These are phyloP conservation scores for Phaedon cochleariae DNA, from an alignment of 2,888 invertebrate genomes.

Conservation along the genomic window DNA sequence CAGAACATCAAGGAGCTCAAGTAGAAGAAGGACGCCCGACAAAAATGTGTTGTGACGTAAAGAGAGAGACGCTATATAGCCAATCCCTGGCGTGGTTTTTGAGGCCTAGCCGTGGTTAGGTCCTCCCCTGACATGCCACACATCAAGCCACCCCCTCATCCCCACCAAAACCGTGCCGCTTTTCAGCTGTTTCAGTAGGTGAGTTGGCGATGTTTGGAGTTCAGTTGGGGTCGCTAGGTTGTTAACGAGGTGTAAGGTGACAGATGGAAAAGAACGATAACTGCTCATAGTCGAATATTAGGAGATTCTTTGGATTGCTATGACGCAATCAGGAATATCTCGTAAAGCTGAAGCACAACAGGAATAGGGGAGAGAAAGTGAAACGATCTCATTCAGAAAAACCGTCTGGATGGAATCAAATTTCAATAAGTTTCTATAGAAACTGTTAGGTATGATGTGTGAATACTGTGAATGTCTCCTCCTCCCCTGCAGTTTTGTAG, in stretches of 20 bases:
- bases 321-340: too few species aligned
- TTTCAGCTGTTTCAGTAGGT: conserved; percentile 48
- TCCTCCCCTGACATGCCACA: conserved; percentile 63
- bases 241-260: conserved; percentile 4
- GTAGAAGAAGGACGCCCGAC: conserved; percentile 36
- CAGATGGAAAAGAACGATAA: not conserved
- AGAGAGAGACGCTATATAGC: conserved; percentile 56
- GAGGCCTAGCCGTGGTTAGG: conserved; percentile 64
- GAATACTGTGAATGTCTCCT: too few species aligned
- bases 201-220: conserved; percentile 37
- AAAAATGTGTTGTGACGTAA: conserved; percentile 40
- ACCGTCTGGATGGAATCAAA: too few species aligned
- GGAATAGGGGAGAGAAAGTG: too few species aligned
- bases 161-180: conserved; percentile 40
- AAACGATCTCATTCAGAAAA: too few species aligned
- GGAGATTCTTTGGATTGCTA: too few species aligned
- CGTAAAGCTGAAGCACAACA: too few species aligned
- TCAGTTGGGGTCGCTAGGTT: conserved; percentile 25
- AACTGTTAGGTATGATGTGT: too few species aligned
- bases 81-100: conserved; percentile 65
- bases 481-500: too few species aligned
- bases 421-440: too few species aligned
- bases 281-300: too few species aligned
- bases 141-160: conserved; percentile 57
- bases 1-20: conserved; percentile 30